Evolutionary conservation across 2,797 vertebrate genomes (phyloP).

Genomic region (Lepilemur ruficaudatus): DNA sequence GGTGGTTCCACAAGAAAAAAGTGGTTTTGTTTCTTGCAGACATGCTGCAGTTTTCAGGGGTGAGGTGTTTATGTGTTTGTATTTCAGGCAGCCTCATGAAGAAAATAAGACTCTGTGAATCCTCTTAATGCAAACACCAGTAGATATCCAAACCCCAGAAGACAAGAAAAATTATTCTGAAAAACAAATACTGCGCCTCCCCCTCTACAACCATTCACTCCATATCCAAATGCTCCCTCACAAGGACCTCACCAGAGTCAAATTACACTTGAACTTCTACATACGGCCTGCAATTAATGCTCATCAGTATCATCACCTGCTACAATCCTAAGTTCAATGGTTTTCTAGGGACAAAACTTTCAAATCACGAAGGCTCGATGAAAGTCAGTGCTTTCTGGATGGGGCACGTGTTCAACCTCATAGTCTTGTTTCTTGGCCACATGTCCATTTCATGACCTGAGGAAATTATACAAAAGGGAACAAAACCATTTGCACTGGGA

Average conservation of each 20-base stretch:
- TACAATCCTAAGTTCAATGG: neutral
- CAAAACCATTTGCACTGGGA: neutral
- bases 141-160: neutral
- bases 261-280: slow-evolving; percentile 19
- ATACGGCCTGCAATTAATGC: neutral
- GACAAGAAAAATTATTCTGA: neutral
- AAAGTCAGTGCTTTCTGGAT: neutral
- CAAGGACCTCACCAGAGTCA: neutral
- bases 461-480: neutral
- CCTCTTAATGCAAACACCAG: neutral
- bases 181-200: neutral
- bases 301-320: neutral
- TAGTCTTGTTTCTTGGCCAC: neutral
- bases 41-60: neutral
- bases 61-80: neutral
- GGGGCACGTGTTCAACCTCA: neutral
- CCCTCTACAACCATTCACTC: neutral
- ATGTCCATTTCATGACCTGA: neutral
- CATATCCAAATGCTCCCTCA: neutral
- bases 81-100: neutral
- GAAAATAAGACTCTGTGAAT: neutral
- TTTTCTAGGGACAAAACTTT: neutral
- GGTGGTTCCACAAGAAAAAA: neutral
- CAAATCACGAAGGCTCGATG: neutral
- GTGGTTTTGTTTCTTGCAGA: neutral